These are phyloP conservation scores for Masnerella sp. DNA, from an alignment of 2,888 invertebrate genomes.

Conservation along the genomic window DNA sequence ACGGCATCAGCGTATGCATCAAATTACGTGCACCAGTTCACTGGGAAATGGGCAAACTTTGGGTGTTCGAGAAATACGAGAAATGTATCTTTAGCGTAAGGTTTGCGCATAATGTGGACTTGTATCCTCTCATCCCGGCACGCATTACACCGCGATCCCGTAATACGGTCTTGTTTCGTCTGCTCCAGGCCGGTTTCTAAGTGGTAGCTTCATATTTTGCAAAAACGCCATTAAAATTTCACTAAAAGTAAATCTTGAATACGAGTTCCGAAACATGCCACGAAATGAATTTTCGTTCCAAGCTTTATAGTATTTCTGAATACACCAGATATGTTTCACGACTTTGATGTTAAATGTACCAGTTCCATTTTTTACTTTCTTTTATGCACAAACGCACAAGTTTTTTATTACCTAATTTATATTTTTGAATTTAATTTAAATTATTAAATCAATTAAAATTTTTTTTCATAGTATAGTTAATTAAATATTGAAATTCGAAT, in stretches of 20 bases:
- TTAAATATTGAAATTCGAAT: too few relatives aligned
- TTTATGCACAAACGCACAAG: too few relatives aligned
- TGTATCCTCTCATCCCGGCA: conserved; percentile 29
- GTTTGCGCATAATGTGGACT: conserved; percentile 45
- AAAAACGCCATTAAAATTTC: conserved; percentile 26
- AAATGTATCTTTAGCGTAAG: conserved; percentile 62
- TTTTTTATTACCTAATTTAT: too few relatives aligned
- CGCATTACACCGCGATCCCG: conserved; percentile 36
- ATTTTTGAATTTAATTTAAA: too few relatives aligned
- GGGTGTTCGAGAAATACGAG: conserved; percentile 50
- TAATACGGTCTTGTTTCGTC: conserved; percentile 47
- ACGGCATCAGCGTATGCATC: conserved; percentile 64
- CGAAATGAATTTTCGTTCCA: conserved; percentile 7
- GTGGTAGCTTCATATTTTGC: conserved; percentile 7
- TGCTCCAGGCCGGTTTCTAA: conserved; percentile 1
- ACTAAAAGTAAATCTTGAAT: conserved; percentile 10
- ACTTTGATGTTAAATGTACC: too few relatives aligned
- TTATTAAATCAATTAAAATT: too few relatives aligned
- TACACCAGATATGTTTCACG: too few relatives aligned
- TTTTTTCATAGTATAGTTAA: too few relatives aligned
- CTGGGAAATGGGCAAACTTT: conserved; percentile 71
- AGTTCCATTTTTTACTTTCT: too few relatives aligned
- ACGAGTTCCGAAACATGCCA: conserved; percentile 17
- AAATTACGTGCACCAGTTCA: conserved; percentile 73
- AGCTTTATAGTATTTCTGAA: too few relatives aligned